Conservation (phyloP, 2,888 invertebrate genomes). For the Willowsia nigromaculata region DNA sequence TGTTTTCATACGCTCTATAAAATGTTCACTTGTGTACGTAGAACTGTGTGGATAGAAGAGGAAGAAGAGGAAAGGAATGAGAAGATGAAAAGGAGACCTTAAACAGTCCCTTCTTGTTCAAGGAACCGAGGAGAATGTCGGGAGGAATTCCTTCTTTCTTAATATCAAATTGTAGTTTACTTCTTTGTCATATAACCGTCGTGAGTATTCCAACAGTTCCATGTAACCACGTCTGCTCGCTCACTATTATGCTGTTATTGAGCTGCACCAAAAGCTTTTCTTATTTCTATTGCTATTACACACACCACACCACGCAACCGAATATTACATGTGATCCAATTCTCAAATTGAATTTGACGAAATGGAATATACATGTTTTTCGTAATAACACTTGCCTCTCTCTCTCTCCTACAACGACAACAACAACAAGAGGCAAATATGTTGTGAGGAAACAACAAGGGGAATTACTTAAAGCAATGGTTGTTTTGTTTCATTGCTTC, state of each 20-base stretch:
- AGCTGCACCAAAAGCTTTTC: slow-evolving; percentile 2
- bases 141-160: slow-evolving; percentile 64
- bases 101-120: slow-evolving; percentile 61
- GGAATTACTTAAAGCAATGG: slow-evolving; percentile 50
- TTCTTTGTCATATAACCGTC: slow-evolving; percentile 41
- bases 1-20: not conserved
- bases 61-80: slow-evolving; percentile 23
- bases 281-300: slow-evolving; percentile 11
- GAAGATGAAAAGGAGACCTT: slow-evolving; percentile 48
- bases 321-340: slow-evolving; percentile 65
- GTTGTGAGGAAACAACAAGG: slow-evolving; percentile 49
- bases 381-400: slow-evolving; percentile 51
- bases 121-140: slow-evolving; percentile 63
- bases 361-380: slow-evolving; percentile 69
- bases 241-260: slow-evolving; percentile 25
- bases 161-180: slow-evolving; percentile 61
- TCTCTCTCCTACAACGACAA: slow-evolving; percentile 8
- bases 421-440: slow-evolving; percentile 42
- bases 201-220: slow-evolving; percentile 10
- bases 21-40: not conserved
- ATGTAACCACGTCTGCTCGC: slow-evolving; percentile 18
- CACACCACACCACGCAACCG: slow-evolving; percentile 41
- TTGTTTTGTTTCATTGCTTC: slow-evolving; percentile 51
- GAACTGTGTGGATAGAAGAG: not conserved
- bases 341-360: slow-evolving; percentile 72